These are phyloP conservation scores for Pocillopora damicornis DNA, from an alignment of 64 coral and sea anemone species.

Conservation along the genomic window DNA sequence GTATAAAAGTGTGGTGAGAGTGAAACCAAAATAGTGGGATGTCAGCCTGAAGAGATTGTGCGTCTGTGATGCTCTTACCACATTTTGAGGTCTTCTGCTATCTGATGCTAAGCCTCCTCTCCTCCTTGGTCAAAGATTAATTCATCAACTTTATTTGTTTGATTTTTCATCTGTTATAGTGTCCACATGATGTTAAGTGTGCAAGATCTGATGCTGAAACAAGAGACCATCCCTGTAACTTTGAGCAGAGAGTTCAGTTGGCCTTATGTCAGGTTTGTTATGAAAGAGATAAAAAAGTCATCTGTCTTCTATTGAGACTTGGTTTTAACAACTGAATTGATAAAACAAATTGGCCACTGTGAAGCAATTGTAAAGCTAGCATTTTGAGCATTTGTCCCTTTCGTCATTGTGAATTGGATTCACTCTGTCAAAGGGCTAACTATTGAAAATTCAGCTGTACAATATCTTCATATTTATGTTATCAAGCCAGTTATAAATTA, in stretches of 20 bases:
- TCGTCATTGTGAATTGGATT: too few relatives aligned
- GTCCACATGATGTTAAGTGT: conserved; percentile 61
- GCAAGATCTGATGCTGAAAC: conserved; percentile 47
- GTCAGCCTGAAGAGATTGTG: too few relatives aligned
- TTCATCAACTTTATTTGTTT: not conserved
- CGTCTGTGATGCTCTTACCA: too few relatives aligned
- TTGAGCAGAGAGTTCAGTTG: conserved; percentile 69
- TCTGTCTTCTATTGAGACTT: not conserved
- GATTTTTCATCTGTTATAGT: conserved; percentile 31
- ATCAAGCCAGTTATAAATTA: too few relatives aligned
- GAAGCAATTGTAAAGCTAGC: too few relatives aligned
- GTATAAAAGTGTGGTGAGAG: not conserved
- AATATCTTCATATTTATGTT: too few relatives aligned
- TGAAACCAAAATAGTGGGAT: too few relatives aligned
- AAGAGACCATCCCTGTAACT: conserved; percentile 78
- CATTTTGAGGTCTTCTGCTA: not conserved
- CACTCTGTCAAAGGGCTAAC: too few relatives aligned
- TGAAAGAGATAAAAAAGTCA: not conserved
- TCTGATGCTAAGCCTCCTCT: not conserved
- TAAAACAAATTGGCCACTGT: too few relatives aligned
- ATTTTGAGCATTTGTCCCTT: too few relatives aligned
- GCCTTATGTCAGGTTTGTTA: conserved; percentile 56
- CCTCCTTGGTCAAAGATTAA: not conserved
- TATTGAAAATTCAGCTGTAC: too few relatives aligned
- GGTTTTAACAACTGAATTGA: not conserved